These are phyloP conservation scores for Acanthaster planci DNA, from an alignment of 35 echinoderm and acorn worm species.

Conservation along the genomic window DNA sequence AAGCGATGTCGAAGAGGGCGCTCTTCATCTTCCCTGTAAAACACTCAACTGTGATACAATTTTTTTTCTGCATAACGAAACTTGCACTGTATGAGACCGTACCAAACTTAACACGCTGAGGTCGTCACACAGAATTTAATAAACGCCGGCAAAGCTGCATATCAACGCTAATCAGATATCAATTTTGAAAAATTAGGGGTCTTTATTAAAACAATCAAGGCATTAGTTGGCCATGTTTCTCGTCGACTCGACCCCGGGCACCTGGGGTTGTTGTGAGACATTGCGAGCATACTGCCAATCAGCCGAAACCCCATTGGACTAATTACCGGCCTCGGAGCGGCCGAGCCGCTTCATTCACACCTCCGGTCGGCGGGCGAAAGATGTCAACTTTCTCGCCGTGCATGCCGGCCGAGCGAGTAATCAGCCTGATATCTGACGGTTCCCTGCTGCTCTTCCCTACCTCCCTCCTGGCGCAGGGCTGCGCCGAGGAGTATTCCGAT, in stretches of 20 bases:
- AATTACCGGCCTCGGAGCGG: background rate
- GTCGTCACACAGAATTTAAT: background rate
- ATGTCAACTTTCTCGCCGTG: no score
- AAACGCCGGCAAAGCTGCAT: background rate
- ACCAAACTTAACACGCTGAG: no score
- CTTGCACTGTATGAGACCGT: no score
- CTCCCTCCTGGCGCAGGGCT: no score
- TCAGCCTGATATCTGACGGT: no score
- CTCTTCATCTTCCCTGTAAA: conserved; percentile 1
- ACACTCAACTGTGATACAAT: no score
- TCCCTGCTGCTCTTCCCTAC: no score
- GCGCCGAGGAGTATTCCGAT: background rate
- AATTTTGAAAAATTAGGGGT: background rate
- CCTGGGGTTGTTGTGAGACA: background rate
- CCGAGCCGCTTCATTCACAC: no score
- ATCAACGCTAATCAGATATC: conserved; percentile 4
- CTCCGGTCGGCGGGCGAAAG: no score
- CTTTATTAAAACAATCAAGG: conserved; percentile 10
- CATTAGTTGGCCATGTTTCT: background rate
- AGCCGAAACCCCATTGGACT: background rate
- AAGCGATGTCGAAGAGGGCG: background rate
- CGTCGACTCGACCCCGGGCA: background rate
- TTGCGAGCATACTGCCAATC: background rate
- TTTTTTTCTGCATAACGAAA: no score
- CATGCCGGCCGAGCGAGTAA: no score